These are phyloP conservation scores for Drosophila bipectinata DNA, from an alignment of 1,140 invertebrate species.

Conservation along the genomic window DNA sequence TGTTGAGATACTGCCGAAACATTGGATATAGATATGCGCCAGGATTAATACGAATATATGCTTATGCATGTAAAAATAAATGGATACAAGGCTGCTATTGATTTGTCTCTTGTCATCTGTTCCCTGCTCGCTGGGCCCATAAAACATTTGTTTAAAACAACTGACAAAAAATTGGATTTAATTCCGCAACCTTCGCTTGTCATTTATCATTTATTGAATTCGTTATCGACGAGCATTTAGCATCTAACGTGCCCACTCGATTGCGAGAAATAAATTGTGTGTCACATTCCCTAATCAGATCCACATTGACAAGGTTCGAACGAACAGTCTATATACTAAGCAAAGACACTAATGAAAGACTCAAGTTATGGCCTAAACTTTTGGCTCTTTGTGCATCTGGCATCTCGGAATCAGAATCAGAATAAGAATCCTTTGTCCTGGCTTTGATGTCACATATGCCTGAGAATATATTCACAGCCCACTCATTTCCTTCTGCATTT, in stretches of 20 bases:
- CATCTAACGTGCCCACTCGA: conserved; percentile 50
- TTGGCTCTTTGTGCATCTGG: background rate
- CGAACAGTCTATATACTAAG: background rate
- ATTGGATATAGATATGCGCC: conserved; percentile 43
- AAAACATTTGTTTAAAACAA: conserved; percentile 58
- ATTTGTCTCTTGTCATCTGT: conserved; percentile 64
- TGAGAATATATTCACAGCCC: conserved; percentile 5
- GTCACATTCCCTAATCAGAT: conserved; percentile 33
- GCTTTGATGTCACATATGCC: conserved; percentile 6
- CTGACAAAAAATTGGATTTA: conserved; percentile 21
- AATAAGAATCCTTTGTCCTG: background rate
- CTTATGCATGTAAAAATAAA: conserved; percentile 17
- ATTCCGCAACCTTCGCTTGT: conserved; percentile 42
- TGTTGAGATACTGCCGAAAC: conserved; percentile 47
- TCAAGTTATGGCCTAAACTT: background rate
- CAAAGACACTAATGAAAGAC: background rate
- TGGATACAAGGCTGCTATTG: conserved; percentile 60
- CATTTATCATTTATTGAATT: conserved; percentile 75
- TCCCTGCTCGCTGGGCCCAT: conserved; percentile 34
- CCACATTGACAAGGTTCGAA: conserved; percentile 20
- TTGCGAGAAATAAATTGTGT: conserved; percentile 72
- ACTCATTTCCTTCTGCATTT: conserved; percentile 32
- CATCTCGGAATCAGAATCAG: background rate
- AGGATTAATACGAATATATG: conserved; percentile 52
- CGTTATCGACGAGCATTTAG: conserved; percentile 34